These are phyloP conservation scores for Pyrochroa serraticornis DNA, from an alignment of 2,888 invertebrate species.

Conservation along the genomic window DNA sequence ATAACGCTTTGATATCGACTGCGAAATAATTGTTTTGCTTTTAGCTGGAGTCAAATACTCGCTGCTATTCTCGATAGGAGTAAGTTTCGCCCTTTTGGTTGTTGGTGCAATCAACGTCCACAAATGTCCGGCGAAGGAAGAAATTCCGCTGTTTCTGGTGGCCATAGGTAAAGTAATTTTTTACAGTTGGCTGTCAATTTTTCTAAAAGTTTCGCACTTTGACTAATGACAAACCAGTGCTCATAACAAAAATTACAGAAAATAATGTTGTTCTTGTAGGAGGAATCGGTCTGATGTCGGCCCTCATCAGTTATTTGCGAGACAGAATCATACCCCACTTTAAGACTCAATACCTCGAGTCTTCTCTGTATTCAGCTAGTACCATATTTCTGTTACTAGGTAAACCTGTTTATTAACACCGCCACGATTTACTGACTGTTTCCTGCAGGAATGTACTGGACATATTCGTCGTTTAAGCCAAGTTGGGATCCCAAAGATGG, in stretches of 20 bases:
- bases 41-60: constrained; percentile 44
- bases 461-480: constrained; percentile 41
- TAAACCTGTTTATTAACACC: constrained; percentile 28
- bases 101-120: constrained; percentile 45
- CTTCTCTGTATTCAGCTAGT: constrained; percentile 44
- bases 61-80: constrained; percentile 39
- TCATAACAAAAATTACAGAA: no score
- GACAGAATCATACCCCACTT: constrained; percentile 28
- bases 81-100: constrained; percentile 45
- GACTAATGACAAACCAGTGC: no score
- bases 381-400: constrained; percentile 44
- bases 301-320: constrained; percentile 37
- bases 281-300: constrained; percentile 45
- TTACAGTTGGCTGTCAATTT: neutral
- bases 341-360: constrained; percentile 38
- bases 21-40: constrained; percentile 16
- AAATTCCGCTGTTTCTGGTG: constrained; percentile 50
- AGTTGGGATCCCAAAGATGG: constrained; percentile 36
- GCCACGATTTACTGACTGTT: constrained; percentile 1
- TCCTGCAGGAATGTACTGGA: constrained; percentile 36
- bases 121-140: constrained; percentile 47
- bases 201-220: neutral
- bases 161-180: constrained; percentile 43
- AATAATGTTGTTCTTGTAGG: constrained; percentile 38
- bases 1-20: neutral